These are phyloP conservation scores for Pachyuromys duprasi DNA, from an alignment of 2,797 vertebrate genomes.

Conservation along the genomic window DNA sequence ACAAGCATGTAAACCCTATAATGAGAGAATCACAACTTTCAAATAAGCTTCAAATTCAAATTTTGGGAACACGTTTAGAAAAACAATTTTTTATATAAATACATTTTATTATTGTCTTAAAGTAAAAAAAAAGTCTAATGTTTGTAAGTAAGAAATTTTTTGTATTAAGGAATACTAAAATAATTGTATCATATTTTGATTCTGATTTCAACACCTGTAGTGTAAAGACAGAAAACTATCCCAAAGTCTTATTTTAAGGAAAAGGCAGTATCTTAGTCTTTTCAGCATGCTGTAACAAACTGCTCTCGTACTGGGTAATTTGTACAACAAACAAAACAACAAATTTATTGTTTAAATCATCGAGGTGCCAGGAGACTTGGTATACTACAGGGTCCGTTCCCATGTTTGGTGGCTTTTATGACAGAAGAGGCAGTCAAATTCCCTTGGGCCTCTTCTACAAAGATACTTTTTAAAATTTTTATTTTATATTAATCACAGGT, in stretches of 20 bases:
- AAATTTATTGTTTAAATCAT: not conserved
- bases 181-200: not conserved
- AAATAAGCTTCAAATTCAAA: constrained; percentile 1
- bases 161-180: not conserved
- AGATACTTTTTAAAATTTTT: too few species aligned
- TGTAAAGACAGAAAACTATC: not conserved
- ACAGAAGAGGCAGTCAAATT: not conserved
- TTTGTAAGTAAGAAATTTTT: not conserved
- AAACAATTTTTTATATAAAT: not conserved
- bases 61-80: not conserved
- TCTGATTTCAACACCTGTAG: constrained; percentile 21
- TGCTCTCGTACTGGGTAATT: not conserved
- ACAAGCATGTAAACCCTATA: not conserved
- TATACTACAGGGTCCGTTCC: not conserved
- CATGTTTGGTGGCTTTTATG: not conserved
- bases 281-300: not conserved
- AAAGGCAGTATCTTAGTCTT: not conserved
- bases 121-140: not conserved
- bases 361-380: not conserved
- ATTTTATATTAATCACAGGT: too few species aligned
- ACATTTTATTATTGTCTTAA: not conserved
- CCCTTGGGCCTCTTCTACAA: not conserved
- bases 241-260: constrained; percentile 17
- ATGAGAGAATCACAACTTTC: not conserved
- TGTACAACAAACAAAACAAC: not conserved